Conservation (phyloP, 2,797 vertebrate species). For the Eutrigla gurnardus region DNA sequence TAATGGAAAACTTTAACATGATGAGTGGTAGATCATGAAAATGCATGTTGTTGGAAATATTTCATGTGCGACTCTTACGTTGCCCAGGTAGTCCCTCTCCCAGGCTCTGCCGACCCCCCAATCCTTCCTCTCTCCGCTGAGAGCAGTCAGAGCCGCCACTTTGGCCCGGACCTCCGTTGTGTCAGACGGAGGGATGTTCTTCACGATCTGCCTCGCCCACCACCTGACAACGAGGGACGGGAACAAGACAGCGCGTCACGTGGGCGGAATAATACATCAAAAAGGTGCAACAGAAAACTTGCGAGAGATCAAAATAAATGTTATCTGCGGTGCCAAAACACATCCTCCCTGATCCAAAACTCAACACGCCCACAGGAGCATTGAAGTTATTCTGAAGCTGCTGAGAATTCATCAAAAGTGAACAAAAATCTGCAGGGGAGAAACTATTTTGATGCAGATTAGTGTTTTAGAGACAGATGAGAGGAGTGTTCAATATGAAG, state of each 20-base stretch:
- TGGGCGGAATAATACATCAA: constrained; percentile 39
- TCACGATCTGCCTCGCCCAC: constrained; percentile 92
- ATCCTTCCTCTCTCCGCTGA: constrained; percentile 85
- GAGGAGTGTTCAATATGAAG: background rate
- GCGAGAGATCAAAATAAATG: constrained; percentile 28
- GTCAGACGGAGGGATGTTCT: constrained; percentile 94
- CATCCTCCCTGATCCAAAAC: background rate
- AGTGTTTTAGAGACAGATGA: background rate
- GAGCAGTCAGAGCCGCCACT: constrained; percentile 86
- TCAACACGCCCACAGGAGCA: background rate
- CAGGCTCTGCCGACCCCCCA: constrained; percentile 89
- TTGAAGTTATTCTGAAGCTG: background rate
- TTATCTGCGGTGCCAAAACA: constrained; percentile 21
- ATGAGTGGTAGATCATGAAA: background rate
- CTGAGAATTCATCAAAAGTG: background rate
- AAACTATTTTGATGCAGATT: background rate
- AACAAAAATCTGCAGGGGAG: background rate
- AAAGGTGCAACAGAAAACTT: constrained; percentile 21
- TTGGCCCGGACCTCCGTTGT: constrained; percentile 92
- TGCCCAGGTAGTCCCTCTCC: constrained; percentile 90
- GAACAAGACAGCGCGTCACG: constrained; percentile 5
- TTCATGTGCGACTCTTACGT: constrained; percentile 79
- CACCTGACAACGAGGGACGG: constrained; percentile 82
- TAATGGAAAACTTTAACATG: background rate
- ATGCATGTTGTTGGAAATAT: no score